Evolutionary conservation across 2,113 vertebrate genomes (phyloP).

Genomic region (Peromyscus leucopus): DNA sequence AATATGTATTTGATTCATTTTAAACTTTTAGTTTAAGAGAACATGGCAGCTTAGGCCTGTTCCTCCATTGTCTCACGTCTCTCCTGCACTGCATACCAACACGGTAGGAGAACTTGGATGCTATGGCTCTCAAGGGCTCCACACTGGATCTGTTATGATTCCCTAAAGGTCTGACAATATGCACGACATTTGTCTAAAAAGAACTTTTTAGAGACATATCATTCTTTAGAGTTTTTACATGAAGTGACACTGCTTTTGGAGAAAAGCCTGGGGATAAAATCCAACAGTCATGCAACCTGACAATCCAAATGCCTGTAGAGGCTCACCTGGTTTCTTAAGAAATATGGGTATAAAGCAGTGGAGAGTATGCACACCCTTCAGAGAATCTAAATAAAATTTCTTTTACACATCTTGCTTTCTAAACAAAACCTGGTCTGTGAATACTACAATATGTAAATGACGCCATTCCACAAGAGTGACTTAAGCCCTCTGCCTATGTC

Average conservation of each 20-base stretch:
- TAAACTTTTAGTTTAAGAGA: constrained; percentile 60
- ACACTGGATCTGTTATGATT: background rate
- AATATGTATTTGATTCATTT: constrained; percentile 80
- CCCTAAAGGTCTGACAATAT: constrained; percentile 12
- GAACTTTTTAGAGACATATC: constrained; percentile 23
- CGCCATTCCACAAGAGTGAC: background rate
- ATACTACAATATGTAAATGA: background rate
- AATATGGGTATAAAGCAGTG: background rate
- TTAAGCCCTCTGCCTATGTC: background rate
- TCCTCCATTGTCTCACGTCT: background rate
- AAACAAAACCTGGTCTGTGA: background rate
- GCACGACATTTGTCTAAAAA: background rate
- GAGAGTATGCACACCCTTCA: background rate
- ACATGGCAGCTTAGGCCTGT: background rate
- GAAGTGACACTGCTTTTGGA: background rate
- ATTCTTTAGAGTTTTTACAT: constrained; percentile 18
- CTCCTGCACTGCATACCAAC: background rate
- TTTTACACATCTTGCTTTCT: background rate
- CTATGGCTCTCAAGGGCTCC: background rate
- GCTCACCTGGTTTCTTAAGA: background rate
- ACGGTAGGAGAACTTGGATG: background rate
- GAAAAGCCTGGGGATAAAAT: constrained; percentile 7
- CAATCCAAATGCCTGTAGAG: background rate
- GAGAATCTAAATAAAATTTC: background rate
- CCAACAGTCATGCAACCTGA: background rate